These are phyloP conservation scores for Cyclophora punctaria DNA, from an alignment of 2,888 invertebrate genomes.

Conservation along the genomic window DNA sequence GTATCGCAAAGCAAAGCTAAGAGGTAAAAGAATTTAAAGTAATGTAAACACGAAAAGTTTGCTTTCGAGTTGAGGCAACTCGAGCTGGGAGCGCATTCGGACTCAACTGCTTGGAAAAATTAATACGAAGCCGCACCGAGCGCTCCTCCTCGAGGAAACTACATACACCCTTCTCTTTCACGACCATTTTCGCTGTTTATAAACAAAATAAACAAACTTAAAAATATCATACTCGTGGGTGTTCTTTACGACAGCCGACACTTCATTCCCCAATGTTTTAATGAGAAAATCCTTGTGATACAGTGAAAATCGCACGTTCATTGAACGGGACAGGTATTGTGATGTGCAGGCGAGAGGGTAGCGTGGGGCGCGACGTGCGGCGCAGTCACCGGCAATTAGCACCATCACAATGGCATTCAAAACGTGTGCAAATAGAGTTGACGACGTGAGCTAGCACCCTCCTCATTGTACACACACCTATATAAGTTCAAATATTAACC, in stretches of 20 bases:
- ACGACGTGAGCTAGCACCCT: too few species aligned
- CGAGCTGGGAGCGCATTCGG: conserved; percentile 66
- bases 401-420: conserved; percentile 69
- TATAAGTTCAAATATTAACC: too few species aligned
- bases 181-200: conserved; percentile 44
- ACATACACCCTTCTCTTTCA: conserved; percentile 35
- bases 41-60: conserved; percentile 71
- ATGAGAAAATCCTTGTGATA: conserved; percentile 26
- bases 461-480: too few species aligned
- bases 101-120: conserved; percentile 72
- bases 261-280: conserved; percentile 28
- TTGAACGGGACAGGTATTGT: conserved; percentile 30
- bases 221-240: conserved; percentile 34
- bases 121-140: conserved; percentile 55
- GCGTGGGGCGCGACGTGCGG: conserved; percentile 17
- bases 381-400: conserved; percentile 54
- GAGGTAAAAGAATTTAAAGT: conserved; percentile 66
- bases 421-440: conserved; percentile 61
- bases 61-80: conserved; percentile 67
- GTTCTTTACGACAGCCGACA: conserved; percentile 19
- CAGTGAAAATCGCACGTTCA: conserved; percentile 32
- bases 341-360: conserved; percentile 21
- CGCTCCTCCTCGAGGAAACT: conserved; percentile 24
- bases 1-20: conserved; percentile 56
- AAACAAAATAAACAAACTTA: conserved; percentile 40